Percentiles rank a stretch among this genome's conserved stretches.
Evolutionary conservation across 2,113 vertebrate genomes (phyloP).

Genomic region (Silurus meridionalis): DNA sequence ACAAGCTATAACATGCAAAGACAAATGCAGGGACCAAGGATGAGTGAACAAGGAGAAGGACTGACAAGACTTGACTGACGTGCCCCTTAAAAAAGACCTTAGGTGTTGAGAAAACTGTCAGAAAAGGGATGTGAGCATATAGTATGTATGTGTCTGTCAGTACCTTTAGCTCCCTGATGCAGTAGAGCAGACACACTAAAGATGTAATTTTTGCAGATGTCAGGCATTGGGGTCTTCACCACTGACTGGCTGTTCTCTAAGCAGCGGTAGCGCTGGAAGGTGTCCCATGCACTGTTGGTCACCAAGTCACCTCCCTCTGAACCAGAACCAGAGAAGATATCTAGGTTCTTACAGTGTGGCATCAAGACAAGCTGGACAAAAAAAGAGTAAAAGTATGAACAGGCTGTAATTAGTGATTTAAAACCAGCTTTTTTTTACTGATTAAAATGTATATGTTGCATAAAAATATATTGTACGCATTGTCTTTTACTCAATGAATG

Average conservation of each 20-base stretch:
- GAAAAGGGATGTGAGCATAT: background rate
- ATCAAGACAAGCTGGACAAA: slow-evolving; percentile 86
- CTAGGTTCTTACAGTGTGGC: slow-evolving; percentile 92
- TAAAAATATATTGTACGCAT: background rate
- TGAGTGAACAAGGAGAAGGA: slow-evolving; percentile 31
- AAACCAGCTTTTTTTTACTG: background rate
- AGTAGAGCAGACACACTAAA: slow-evolving; percentile 92
- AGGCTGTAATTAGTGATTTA: background rate
- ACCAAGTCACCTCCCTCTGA: slow-evolving; percentile 76
- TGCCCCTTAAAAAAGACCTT: slow-evolving; percentile 14
- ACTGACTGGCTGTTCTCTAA: slow-evolving; percentile 92
- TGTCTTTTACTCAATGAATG: background rate
- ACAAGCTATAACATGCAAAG: slow-evolving; percentile 49
- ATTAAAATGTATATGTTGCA: background rate
- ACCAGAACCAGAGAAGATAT: slow-evolving; percentile 84
- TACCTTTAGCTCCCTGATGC: slow-evolving; percentile 87
- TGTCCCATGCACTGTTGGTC: slow-evolving; percentile 85
- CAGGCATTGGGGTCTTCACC: slow-evolving; percentile 87
- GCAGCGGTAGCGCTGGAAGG: slow-evolving; percentile 92
- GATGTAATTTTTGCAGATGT: slow-evolving; percentile 91
- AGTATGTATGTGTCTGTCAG: slow-evolving; percentile 32
- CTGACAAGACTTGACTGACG: slow-evolving; percentile 15
- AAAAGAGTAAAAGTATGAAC: background rate
- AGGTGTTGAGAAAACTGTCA: slow-evolving; percentile 21
- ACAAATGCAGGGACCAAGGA: slow-evolving; percentile 1